A percentile compares a stretch with the other conserved stretches of the same genome.
Evolutionary conservation across 2,888 invertebrate species (phyloP).

Genomic region (Cremastinae sp.): DNA sequence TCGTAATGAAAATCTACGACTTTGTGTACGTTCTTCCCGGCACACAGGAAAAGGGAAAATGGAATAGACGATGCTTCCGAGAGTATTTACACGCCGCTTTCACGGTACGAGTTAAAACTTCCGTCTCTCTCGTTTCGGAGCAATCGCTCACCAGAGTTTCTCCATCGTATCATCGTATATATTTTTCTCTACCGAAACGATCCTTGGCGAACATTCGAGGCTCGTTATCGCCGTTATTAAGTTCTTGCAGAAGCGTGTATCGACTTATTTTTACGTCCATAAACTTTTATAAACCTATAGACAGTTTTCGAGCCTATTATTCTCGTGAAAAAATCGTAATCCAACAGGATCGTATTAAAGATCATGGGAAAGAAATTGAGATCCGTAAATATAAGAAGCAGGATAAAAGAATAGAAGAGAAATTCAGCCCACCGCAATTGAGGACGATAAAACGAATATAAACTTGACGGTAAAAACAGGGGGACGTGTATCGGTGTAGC

Average conservation of each 20-base stretch:
- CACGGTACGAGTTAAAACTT: slow-evolving; percentile 31
- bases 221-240: slow-evolving; percentile 46
- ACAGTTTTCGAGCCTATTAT: neutral
- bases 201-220: slow-evolving; percentile 50
- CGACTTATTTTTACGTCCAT: slow-evolving; percentile 1
- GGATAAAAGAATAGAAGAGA: slow-evolving; percentile 12
- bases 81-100: slow-evolving; percentile 52
- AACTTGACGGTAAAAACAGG: slow-evolving; percentile 48
- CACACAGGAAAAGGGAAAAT: slow-evolving; percentile 19
- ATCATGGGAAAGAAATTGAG: slow-evolving; percentile 6
- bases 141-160: slow-evolving; percentile 20
- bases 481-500: slow-evolving; percentile 28
- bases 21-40: slow-evolving; percentile 24
- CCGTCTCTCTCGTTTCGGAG: slow-evolving; percentile 33
- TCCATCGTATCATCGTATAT: slow-evolving; percentile 26
- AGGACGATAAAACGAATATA: slow-evolving; percentile 46
- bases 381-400: slow-evolving; percentile 11
- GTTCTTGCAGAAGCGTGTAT: slow-evolving; percentile 26
- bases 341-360: slow-evolving; percentile 6
- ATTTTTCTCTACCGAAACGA: slow-evolving; percentile 37
- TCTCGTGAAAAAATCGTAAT: slow-evolving; percentile 26
- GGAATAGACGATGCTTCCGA: slow-evolving; percentile 42
- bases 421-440: slow-evolving; percentile 37
- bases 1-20: slow-evolving; percentile 62
- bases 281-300: neutral